Percentiles rank a stretch among this genome's conserved stretches.
phyloP scores from a whole-genome alignment of 2,797 vertebrate species.

The Pelodytes ibericus region DNA sequence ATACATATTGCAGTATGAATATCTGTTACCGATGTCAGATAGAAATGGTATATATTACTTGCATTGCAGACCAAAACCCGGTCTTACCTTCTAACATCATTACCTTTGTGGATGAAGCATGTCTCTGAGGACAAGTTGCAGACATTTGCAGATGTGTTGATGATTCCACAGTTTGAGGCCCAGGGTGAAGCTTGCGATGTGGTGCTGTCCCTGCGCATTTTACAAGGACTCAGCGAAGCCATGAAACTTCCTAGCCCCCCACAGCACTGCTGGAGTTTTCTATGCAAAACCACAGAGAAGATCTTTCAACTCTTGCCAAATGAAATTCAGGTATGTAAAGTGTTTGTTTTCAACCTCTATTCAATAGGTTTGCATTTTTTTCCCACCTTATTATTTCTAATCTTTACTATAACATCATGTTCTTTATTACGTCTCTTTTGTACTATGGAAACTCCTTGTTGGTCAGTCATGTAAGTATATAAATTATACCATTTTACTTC shows the following conservation, averaged over 20 bases:
- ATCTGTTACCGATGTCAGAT: too few relatives aligned
- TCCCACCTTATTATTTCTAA: too few relatives aligned
- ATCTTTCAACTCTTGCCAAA: conserved; percentile 86
- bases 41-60: conserved; percentile 7
- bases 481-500: too few relatives aligned
- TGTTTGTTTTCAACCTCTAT: not conserved
- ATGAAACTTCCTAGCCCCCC: conserved; percentile 87
- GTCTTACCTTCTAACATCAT: conserved; percentile 76
- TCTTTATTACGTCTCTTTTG: too few relatives aligned
- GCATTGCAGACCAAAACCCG: conserved; percentile 74
- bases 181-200: conserved; percentile 56
- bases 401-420: too few relatives aligned
- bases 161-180: conserved; percentile 79
- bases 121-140: conserved; percentile 89
- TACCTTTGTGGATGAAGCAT: conserved; percentile 88
- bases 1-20: too few relatives aligned
- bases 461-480: too few relatives aligned
- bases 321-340: conserved; percentile 77
- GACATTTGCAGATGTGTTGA: conserved; percentile 77
- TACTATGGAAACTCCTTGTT: too few relatives aligned
- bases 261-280: conserved; percentile 81
- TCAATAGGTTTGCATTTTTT: too few relatives aligned
- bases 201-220: conserved; percentile 71
- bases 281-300: conserved; percentile 79
- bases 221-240: conserved; percentile 82